Evolutionary conservation across 2,888 invertebrate species (phyloP).

Genomic region (Embidobia sp.): DNA sequence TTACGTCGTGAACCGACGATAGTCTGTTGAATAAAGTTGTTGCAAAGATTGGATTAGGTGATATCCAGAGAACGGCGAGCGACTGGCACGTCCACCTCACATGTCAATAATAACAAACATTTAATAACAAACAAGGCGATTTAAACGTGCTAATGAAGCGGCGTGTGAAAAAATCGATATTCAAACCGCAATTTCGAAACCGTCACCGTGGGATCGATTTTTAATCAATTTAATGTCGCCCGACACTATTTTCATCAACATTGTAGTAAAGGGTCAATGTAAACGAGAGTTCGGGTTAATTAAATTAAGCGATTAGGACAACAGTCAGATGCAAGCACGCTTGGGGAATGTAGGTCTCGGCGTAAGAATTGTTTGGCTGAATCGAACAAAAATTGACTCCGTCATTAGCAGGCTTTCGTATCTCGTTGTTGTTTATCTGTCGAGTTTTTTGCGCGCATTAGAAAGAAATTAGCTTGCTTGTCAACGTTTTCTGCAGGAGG

Average conservation of each 20-base stretch:
- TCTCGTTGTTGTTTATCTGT: no score
- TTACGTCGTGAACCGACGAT: no score
- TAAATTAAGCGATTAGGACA: slow-evolving; percentile 10
- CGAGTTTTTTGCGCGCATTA: no score
- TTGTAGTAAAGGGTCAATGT: neutral
- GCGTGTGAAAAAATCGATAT: slow-evolving; percentile 18
- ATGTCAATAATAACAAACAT: slow-evolving; percentile 10
- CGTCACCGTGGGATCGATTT: slow-evolving; percentile 15
- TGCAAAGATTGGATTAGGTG: no score
- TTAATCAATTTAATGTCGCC: slow-evolving; percentile 33
- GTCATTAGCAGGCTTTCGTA: no score
- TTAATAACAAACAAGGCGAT: neutral
- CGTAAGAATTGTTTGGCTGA: neutral
- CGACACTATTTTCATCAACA: slow-evolving; percentile 3
- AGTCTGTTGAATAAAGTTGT: no score
- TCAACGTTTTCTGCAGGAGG: no score
- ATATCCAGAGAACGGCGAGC: no score
- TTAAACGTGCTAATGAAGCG: slow-evolving; percentile 20
- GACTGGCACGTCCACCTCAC: neutral
- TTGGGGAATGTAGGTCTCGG: neutral
- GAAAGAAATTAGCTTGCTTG: no score
- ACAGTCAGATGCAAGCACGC: neutral
- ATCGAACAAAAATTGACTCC: no score
- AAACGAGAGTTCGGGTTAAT: slow-evolving; percentile 4
- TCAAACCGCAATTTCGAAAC: neutral